A percentile compares a stretch with the other conserved stretches of the same genome.
Conservation (phyloP, 1,140 invertebrate genomes). For the Cephus cinctus region DNA sequence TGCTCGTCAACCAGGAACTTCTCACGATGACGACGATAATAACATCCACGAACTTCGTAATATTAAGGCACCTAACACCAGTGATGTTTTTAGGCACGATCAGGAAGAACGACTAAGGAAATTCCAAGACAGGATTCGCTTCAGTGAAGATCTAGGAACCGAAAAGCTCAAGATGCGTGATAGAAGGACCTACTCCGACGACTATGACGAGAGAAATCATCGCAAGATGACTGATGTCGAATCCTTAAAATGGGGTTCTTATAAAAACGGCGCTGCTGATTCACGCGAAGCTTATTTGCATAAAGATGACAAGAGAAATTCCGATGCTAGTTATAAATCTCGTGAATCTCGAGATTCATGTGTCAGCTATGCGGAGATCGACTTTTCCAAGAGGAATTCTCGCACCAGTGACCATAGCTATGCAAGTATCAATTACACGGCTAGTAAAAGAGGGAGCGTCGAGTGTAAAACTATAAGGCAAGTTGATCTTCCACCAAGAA, state of each 20-base stretch:
- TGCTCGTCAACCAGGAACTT: too few species aligned
- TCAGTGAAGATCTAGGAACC: slow-evolving; percentile 29
- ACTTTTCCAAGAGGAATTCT: slow-evolving; percentile 18
- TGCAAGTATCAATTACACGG: slow-evolving; percentile 13
- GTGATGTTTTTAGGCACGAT: slow-evolving; percentile 17
- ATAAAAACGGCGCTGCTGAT: too few species aligned
- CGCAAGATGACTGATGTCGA: too few species aligned
- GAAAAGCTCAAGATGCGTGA: slow-evolving; percentile 15
- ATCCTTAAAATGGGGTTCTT: too few species aligned
- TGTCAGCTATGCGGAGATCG: slow-evolving; percentile 23
- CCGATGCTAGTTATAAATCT: slow-evolving; percentile 17
- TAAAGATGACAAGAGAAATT: slow-evolving; percentile 15
- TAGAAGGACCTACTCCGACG: slow-evolving; percentile 35
- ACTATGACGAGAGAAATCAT: slow-evolving; percentile 27
- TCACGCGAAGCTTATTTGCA: not conserved
- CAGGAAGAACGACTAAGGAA: slow-evolving; percentile 21
- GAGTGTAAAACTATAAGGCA: slow-evolving; percentile 16
- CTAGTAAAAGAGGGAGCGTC: slow-evolving; percentile 22
- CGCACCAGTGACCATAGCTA: slow-evolving; percentile 24
- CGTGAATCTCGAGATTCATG: slow-evolving; percentile 10
- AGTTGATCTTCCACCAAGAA: slow-evolving; percentile 21
- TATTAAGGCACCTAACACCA: too few species aligned
- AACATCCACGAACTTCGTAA: too few species aligned
- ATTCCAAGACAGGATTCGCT: slow-evolving; percentile 28
- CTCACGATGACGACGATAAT: too few species aligned